phyloP scores from a whole-genome alignment of 2,113 vertebrate species.

The Lophius piscatorius region DNA sequence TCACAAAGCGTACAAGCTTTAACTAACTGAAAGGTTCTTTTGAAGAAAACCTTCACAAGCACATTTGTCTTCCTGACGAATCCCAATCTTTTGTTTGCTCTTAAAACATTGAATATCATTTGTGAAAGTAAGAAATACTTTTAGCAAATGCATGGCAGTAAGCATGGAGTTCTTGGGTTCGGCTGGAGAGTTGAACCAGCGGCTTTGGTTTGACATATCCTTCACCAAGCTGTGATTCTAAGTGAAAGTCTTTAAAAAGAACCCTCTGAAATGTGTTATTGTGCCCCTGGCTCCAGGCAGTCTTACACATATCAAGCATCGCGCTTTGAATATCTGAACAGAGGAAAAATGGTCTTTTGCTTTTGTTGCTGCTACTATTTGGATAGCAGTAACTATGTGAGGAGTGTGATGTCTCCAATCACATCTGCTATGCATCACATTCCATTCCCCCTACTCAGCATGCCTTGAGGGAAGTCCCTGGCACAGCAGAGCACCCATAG shows the following conservation, averaged over 20 bases:
- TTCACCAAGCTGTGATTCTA: conserved; percentile 17
- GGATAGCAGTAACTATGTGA: conserved; percentile 68
- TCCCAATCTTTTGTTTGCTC: too few relatives aligned
- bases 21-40: background rate
- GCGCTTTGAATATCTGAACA: conserved; percentile 63
- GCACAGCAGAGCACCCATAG: conserved; percentile 65
- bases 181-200: background rate
- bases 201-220: conserved; percentile 19
- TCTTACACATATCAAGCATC: conserved; percentile 48
- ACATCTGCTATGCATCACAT: conserved; percentile 77
- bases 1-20: conserved; percentile 36
- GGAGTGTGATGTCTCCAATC: conserved; percentile 72
- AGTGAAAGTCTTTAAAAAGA: conserved; percentile 42
- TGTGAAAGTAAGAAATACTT: background rate
- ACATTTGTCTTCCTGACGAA: background rate
- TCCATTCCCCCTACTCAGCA: conserved; percentile 47
- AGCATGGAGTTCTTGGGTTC: conserved; percentile 7
- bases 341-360: conserved; percentile 66
- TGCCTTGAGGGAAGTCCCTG: conserved; percentile 59
- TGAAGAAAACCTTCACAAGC: conserved; percentile 1
- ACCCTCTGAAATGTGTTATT: conserved; percentile 57
- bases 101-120: background rate
- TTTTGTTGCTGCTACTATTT: conserved; percentile 65
- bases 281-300: conserved; percentile 52
- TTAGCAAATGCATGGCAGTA: background rate